Evolutionary conservation across 1,140 invertebrate species (phyloP), one percentile per base, ranked within the genome.

Genomic region (Danaus plexippus): DNA sequence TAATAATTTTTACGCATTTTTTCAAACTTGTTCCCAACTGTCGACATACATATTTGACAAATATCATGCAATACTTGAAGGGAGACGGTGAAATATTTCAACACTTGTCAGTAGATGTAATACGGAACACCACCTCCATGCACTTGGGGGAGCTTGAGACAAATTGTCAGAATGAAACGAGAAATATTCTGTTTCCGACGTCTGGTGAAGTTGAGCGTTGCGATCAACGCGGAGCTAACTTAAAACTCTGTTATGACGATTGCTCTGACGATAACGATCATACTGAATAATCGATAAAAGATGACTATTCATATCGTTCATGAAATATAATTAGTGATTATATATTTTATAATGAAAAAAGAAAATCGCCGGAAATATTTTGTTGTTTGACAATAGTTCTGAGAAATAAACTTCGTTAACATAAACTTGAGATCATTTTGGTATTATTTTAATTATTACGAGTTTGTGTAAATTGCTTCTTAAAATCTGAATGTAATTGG

Each of bases 161-260:
- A 61, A 70, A 73, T 73, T 61, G 61, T 62, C 56, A 58, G 65
- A 45, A 61, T 59, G 47, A 67, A 69, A 66, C 57, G 66, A 54
- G 65, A 66, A 66, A 65, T 65, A 69, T 74, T 72, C 64, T 70
- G 64, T 66, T 69, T 64, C 54, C 55, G 64, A 43, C 67, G 48
- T 15, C 40, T 54, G 15, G 15, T 15, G 32, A 52, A 52, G 52
- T 64, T 71, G 43, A 53, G 58, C 59, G 64, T 52, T 43, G 45
- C 50, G 12, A 50, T 32, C 11, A 56, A 22, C 57, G 57, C 59
- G 61, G 48, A 61, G 50, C 47, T 42, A 51, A 51, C 50, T 52
- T 52, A 13, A 52, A 11, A 13, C 7, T 2, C 18, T 45, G 47
- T 43, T 10, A 32, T 51, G 55, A 57, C 47, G 50, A 57, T 50